Evolutionary conservation across 2,888 invertebrate genomes (phyloP).

Genomic region (Polyploca ridens): DNA sequence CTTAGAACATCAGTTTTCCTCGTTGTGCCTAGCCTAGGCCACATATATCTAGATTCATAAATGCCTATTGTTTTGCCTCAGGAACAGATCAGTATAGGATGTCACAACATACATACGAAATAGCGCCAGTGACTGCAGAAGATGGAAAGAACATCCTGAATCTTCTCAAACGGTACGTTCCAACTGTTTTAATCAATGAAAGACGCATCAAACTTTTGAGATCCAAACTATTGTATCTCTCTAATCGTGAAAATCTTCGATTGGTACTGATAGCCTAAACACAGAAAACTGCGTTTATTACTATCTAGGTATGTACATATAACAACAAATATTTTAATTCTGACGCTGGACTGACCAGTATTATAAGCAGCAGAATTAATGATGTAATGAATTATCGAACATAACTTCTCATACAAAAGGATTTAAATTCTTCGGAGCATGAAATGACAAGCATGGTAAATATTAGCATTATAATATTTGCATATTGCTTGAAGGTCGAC

Average conservation of each 20-base stretch:
- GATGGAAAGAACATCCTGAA: constrained; percentile 72
- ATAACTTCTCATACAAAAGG: not conserved
- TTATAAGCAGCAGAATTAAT: not conserved
- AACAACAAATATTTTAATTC: not conserved
- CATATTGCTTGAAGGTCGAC: not conserved
- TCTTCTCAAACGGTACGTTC: constrained; percentile 80
- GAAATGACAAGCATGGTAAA: not conserved
- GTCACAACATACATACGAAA: constrained; percentile 32
- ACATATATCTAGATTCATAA: not conserved
- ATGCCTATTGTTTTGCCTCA: not conserved
- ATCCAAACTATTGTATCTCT: too few relatives aligned
- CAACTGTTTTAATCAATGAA: too few relatives aligned
- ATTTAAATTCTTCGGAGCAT: not conserved
- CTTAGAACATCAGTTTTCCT: not conserved
- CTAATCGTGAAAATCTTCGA: too few relatives aligned
- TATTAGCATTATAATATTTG: not conserved
- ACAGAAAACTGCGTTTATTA: too few relatives aligned
- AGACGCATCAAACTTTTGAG: too few relatives aligned
- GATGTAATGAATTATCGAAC: not conserved
- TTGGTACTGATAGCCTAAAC: too few relatives aligned
- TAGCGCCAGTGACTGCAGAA: constrained; percentile 59
- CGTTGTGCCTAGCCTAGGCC: not conserved
- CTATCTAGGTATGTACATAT: too few relatives aligned
- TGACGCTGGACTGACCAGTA: not conserved
- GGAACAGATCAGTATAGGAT: not conserved